Base-by-base conservation (phyloP, 2,888 invertebrate genomes). In the Oithona nana region DNA sequence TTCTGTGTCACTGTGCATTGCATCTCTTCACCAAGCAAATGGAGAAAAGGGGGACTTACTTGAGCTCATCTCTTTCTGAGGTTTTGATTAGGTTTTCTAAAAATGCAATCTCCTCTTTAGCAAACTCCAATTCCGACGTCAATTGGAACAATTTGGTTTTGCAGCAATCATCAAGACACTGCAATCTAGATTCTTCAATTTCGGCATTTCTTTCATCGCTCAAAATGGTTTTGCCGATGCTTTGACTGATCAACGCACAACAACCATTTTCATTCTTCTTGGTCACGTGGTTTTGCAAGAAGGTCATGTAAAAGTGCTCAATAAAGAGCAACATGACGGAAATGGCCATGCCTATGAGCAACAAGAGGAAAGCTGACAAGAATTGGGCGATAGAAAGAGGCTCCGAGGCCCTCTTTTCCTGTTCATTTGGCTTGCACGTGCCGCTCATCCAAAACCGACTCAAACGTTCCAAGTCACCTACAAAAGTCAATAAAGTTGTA, bases 361-460 rank as follows among this genome's bases (percentile, higher is more conserved):
- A 80, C 66, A 98, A 80, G 64, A 97, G 79, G 75, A 97, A 98
- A 60, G 97, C 97, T 65, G 92, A 92, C 72, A 95, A 82, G 77
- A 98, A 98, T 78, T 98, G 97, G 74, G 90, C 89, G 68, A 90
- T 76, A 11, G 89, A 61, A 68, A 90, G 75, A 1, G 89, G 86
- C 74, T 89, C 90, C 64, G 88, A 88, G 66, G 87, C 87, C 73
- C 88, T 87, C 72, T 89, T 86, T 72, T 89, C 85, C 73, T 90
- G 85, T 72, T 88, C 88, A 67, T 89, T 88, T 1, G 88, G 88
- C 69, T 88, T 84, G 73, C 94, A 94, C 2, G 90, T 86, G 39
- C 95, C 94, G 0, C 94, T 92, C 84, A 97, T 87, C 97, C 97
- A 97, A 71, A 89, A 84, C 63, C 77, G 73, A 69, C 95, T 81